Evolutionary conservation across 1,140 invertebrate species (phyloP).

Genomic region (Leptopilina boulardi): DNA sequence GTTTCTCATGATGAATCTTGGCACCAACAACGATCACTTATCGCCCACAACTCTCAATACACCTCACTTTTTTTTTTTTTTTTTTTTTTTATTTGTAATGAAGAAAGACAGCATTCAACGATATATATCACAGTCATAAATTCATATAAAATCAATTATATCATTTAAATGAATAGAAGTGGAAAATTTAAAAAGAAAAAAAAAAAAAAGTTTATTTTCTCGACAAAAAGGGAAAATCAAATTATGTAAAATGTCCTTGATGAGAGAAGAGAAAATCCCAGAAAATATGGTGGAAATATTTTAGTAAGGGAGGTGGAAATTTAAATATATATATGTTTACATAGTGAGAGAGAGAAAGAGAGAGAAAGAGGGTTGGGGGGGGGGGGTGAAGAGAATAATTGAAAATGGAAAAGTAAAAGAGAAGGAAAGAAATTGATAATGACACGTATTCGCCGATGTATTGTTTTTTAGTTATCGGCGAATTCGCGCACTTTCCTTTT

Average conservation of each 20-base stretch:
- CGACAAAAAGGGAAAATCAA: too few species aligned
- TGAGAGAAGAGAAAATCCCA: not conserved
- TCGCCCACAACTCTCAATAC: slow-evolving; percentile 51
- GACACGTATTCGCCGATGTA: not conserved
- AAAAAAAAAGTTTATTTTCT: too few species aligned
- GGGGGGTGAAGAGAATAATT: not conserved
- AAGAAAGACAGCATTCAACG: slow-evolving; percentile 7
- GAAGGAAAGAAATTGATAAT: slow-evolving; percentile 11
- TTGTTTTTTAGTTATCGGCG: not conserved
- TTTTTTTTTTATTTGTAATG: too few species aligned
- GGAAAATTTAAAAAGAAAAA: too few species aligned
- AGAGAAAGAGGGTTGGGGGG: not conserved
- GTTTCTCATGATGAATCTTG: slow-evolving; percentile 58
- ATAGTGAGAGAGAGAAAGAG: not conserved
- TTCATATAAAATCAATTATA: not conserved
- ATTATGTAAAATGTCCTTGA: too few species aligned
- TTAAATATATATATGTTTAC: not conserved
- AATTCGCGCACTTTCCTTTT: not conserved
- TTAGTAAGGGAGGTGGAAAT: slow-evolving; percentile 11
- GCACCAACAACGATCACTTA: slow-evolving; percentile 63
- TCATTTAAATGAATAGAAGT: not conserved
- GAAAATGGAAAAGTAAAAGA: not conserved
- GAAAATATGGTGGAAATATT: not conserved
- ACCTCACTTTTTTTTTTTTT: slow-evolving; percentile 45
- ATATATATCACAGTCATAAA: not conserved